Evolutionary conservation across 2,797 vertebrate species (phyloP).

Genomic region (Anguilla megastoma): DNA sequence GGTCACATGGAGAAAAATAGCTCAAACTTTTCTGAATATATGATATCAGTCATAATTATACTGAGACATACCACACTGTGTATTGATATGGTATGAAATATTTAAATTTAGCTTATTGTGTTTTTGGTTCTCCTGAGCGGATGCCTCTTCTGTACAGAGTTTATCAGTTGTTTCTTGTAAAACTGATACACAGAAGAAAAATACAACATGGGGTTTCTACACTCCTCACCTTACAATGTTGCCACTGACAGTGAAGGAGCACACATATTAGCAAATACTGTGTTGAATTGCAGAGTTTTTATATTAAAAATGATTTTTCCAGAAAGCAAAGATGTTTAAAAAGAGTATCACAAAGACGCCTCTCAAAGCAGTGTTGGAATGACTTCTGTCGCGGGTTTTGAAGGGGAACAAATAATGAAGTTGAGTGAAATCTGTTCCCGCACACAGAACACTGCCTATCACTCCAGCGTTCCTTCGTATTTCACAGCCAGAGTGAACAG

Average conservation of each 20-base stretch:
- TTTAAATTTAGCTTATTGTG: not conserved
- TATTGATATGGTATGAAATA: not conserved
- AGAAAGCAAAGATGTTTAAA: not conserved
- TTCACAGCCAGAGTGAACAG: not conserved
- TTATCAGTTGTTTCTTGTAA: not conserved
- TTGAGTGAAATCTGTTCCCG: not conserved
- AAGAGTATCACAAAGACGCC: not conserved
- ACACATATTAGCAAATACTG: not conserved
- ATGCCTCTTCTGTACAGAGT: not conserved
- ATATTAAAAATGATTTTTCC: slow-evolving; percentile 24
- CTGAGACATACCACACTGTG: not conserved
- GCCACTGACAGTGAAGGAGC: not conserved
- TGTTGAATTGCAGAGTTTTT: not conserved
- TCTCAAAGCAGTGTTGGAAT: not conserved
- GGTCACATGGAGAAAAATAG: not conserved
- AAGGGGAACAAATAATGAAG: not conserved
- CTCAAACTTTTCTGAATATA: not conserved
- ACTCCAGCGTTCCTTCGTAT: not conserved
- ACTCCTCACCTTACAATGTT: not conserved
- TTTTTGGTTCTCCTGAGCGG: not conserved
- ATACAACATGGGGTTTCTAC: not conserved
- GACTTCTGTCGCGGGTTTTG: not conserved
- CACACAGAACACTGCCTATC: not conserved
- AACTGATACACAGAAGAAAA: not conserved
- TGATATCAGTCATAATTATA: not conserved